A percentile compares a stretch with the other conserved stretches of the same genome.
phyloP scores from a whole-genome alignment of 2,113 vertebrate species.

The Ictidomys tridecemlineatus region DNA sequence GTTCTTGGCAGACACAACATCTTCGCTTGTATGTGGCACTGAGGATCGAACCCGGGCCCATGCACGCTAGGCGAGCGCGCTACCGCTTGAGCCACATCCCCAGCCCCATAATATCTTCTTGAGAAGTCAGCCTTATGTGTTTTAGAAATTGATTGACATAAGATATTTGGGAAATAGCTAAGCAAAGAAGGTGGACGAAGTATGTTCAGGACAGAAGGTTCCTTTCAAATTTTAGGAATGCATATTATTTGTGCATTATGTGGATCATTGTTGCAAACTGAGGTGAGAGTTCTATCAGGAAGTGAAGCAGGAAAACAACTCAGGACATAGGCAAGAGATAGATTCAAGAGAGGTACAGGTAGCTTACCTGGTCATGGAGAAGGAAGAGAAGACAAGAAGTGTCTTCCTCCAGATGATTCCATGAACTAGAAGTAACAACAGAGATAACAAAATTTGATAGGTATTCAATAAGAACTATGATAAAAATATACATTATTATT shows the following conservation, averaged over 20 bases:
- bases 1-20: too few relatives aligned
- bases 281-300: not conserved
- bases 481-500: not conserved
- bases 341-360: not conserved
- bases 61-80: too few relatives aligned
- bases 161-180: not conserved
- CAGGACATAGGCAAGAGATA: not conserved
- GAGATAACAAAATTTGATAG: too few relatives aligned
- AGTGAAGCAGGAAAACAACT: not conserved
- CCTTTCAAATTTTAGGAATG: too few relatives aligned
- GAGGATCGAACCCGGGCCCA: too few relatives aligned
- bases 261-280: rapidly evolving
- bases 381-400: not conserved
- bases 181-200: not conserved
- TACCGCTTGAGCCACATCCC: too few relatives aligned
- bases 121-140: not conserved
- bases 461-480: not conserved
- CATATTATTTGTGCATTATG: not conserved
- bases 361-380: not conserved
- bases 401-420: not conserved
- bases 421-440: not conserved
- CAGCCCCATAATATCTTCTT: not conserved
- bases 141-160: not conserved
- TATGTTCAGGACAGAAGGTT: not conserved
- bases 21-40: too few relatives aligned